Percentiles rank a stretch among this genome's conserved stretches.
phyloP scores from a whole-genome alignment of 2,113 vertebrate species.

The Hippocampus comes region DNA sequence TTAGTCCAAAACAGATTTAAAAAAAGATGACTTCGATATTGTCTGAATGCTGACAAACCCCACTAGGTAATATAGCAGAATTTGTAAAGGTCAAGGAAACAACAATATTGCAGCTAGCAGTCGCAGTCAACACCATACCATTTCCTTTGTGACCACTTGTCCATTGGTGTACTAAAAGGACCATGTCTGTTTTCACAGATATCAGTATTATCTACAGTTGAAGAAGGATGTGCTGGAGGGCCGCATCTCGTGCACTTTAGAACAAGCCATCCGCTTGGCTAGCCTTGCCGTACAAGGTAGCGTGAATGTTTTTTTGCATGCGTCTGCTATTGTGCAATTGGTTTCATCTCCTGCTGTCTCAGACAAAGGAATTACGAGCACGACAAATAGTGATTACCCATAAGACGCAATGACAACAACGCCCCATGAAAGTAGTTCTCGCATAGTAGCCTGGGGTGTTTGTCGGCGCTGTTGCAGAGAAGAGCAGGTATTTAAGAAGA shows the following conservation, averaged over 20 bases:
- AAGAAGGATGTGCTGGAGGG: conserved; percentile 97
- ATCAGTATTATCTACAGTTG: conserved; percentile 98
- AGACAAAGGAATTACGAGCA: conserved; percentile 1
- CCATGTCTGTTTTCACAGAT: conserved; percentile 69
- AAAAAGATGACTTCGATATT: too few relatives aligned
- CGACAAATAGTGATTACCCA: neutral
- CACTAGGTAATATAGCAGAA: too few relatives aligned
- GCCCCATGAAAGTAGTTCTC: too few relatives aligned
- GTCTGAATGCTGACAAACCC: too few relatives aligned
- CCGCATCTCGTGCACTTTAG: conserved; percentile 87
- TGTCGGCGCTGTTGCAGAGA: neutral
- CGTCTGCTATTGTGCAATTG: neutral
- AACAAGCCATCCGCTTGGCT: conserved; percentile 91
- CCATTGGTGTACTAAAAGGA: neutral
- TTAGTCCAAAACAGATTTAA: neutral
- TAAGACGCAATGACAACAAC: neutral
- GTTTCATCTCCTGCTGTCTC: neutral
- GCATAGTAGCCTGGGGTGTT: neutral
- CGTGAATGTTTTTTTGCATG: neutral
- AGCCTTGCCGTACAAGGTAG: conserved; percentile 96
- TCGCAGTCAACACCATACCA: neutral
- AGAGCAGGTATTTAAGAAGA: neutral
- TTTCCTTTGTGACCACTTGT: neutral
- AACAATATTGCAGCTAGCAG: neutral
- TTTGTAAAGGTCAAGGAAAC: neutral